Conservation (phyloP, 2,113 vertebrate species). For the Halichoerus grypus region DNA sequence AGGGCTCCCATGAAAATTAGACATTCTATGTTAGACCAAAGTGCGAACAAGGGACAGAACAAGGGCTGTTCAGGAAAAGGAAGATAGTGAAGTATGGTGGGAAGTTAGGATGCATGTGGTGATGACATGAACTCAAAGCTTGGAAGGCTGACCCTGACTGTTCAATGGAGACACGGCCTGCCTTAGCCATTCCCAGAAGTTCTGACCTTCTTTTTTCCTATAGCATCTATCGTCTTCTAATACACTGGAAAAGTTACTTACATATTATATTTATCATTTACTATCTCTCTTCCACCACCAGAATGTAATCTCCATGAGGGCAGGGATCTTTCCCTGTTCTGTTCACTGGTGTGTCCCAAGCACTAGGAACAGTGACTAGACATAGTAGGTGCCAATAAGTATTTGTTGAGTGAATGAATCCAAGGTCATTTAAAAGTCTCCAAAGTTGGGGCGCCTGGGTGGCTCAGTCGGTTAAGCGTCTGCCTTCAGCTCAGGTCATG, state of each 20-base stretch:
- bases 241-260: background rate
- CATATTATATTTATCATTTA: background rate
- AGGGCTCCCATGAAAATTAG: background rate
- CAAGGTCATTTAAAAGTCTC: background rate
- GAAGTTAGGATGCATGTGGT: background rate
- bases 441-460: background rate
- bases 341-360: background rate
- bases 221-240: background rate
- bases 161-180: background rate
- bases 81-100: background rate
- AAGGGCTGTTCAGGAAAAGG: background rate
- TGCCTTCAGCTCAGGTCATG: no score
- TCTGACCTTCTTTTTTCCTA: background rate
- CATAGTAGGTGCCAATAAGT: background rate
- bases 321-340: background rate
- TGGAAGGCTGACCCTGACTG: background rate
- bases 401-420: background rate
- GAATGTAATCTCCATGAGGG: background rate
- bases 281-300: background rate
- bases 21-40: background rate
- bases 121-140: background rate
- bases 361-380: background rate
- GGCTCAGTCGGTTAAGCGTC: no score
- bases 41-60: background rate
- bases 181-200: background rate